These are phyloP conservation scores for Melanostigma gelatinosum DNA, from an alignment of 2,113 vertebrate species.

Conservation along the genomic window DNA sequence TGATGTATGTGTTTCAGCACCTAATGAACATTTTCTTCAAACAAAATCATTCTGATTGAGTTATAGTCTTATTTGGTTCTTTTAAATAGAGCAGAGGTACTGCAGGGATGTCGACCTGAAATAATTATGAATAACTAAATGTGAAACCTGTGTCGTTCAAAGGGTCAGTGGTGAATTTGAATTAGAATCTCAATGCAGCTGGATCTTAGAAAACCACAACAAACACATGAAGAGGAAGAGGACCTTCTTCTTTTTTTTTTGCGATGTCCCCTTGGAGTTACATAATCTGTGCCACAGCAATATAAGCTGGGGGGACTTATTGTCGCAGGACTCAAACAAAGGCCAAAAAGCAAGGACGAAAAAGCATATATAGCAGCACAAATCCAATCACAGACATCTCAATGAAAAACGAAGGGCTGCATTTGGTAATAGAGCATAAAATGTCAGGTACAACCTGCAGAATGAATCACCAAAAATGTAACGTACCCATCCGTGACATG, in stretches of 20 bases:
- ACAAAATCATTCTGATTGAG: neutral
- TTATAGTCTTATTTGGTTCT: neutral
- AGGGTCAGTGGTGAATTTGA: neutral
- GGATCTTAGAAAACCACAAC: conserved; percentile 20
- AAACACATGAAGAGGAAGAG: conserved; percentile 21
- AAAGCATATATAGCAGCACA: conserved; percentile 8
- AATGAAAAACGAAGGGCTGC: conserved; percentile 41
- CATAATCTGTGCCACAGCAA: conserved; percentile 29
- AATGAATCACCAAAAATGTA: conserved; percentile 8
- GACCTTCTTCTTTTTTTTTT: neutral
- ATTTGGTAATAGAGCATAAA: conserved; percentile 35
- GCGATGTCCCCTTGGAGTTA: conserved; percentile 13
- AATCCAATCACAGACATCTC: conserved; percentile 22
- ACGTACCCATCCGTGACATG: neutral
- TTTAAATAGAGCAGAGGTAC: neutral
- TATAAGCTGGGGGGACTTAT: conserved; percentile 13
- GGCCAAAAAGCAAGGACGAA: conserved; percentile 16
- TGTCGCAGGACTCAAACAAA: conserved; percentile 17
- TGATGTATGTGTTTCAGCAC: conserved; percentile 21
- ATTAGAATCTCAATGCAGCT: conserved; percentile 51
- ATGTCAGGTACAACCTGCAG: conserved; percentile 43
- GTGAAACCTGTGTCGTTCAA: conserved; percentile 25
- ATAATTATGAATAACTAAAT: conserved; percentile 1
- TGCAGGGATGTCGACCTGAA: neutral
- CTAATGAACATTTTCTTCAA: neutral